Base-by-base conservation (phyloP, 2,888 invertebrate species). In the Oligia latruncula region DNA sequence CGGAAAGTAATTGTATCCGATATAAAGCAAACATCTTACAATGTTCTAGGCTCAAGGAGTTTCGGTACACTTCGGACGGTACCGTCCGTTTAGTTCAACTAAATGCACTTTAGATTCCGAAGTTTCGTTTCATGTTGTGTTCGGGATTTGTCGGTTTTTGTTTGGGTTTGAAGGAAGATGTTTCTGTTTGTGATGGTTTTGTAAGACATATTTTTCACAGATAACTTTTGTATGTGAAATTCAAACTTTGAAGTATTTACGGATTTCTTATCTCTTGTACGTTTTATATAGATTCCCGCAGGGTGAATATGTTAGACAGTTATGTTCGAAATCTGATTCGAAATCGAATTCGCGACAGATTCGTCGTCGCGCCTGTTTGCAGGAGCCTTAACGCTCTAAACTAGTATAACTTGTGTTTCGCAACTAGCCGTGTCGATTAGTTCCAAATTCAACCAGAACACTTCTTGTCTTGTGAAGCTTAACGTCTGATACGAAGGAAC, bases 1-100 rank as follows among this genome's bases (percentile, higher is more conserved):
- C 55, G 74, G 73, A 82, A 83, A 82, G 88, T 77, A 86, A 88
- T 86, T 86, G 81, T 88, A 78, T 68, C 58, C 40, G 71, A 86
- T 73, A 78, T 83, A 86, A 62, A 82, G 58, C 74, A 77, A 87
- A 88, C 74, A 74, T 76, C 66, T 80, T 55, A 49, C 46, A 55
- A 60, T 74, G 52, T 62, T 70, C 55, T 49, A 52, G 35, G 67
- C 40, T 67, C 23, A 20, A 76, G 64, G 46, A 74, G 81, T 66
- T 84, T 74, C 8, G 68, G 67, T 76, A 85, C 65, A 87, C 71
- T 87, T 55, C 29, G 5, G 15, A 58, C 20, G 9, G 75, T n/a
- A 29, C 9, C n/a, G 20, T 77, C 40, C 35, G 15, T 66, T 82
- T 67, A 84, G 81, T 87, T 75, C 65, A 52, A 67, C 40, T 87